Conservation (phyloP, 2,113 vertebrate genomes). For the Apodemus speciosus region DNA sequence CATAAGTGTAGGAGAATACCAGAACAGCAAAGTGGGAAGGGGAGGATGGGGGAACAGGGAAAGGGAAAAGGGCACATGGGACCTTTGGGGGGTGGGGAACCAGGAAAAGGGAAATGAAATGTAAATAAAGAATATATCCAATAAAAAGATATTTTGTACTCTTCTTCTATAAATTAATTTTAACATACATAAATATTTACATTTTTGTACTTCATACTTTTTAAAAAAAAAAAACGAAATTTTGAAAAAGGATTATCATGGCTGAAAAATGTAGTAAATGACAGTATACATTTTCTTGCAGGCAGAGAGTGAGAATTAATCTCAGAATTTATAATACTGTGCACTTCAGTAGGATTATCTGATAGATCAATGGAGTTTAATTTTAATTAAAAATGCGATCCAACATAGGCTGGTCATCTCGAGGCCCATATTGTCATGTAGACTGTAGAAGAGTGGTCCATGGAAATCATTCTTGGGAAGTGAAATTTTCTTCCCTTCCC, state of each 20-base stretch:
- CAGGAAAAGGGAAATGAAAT: too few relatives aligned
- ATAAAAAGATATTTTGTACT: neutral
- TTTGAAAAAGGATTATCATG: slow-evolving; percentile 13
- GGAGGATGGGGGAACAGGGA: too few relatives aligned
- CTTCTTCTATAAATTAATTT: slow-evolving; percentile 32
- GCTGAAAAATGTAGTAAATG: neutral
- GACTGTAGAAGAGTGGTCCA: slow-evolving; percentile 60
- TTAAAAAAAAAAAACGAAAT: neutral
- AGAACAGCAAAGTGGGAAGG: too few relatives aligned
- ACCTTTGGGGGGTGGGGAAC: too few relatives aligned
- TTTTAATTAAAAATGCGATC: slow-evolving; percentile 70
- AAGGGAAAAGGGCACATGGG: too few relatives aligned
- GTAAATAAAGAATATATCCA: too few relatives aligned
- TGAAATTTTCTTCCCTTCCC: slow-evolving; percentile 42
- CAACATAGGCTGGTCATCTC: slow-evolving; percentile 56
- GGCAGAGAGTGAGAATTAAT: slow-evolving; percentile 34
- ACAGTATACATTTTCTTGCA: slow-evolving; percentile 4
- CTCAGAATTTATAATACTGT: slow-evolving; percentile 55
- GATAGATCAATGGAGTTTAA: slow-evolving; percentile 67
- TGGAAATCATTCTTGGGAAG: slow-evolving; percentile 56
- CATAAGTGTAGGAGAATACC: too few relatives aligned
- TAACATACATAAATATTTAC: slow-evolving; percentile 37
- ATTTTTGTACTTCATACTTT: neutral
- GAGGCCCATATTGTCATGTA: neutral
- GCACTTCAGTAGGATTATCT: slow-evolving; percentile 58